phyloP scores from a whole-genome alignment of 2,888 invertebrate species.

The Sinelater perroti region DNA sequence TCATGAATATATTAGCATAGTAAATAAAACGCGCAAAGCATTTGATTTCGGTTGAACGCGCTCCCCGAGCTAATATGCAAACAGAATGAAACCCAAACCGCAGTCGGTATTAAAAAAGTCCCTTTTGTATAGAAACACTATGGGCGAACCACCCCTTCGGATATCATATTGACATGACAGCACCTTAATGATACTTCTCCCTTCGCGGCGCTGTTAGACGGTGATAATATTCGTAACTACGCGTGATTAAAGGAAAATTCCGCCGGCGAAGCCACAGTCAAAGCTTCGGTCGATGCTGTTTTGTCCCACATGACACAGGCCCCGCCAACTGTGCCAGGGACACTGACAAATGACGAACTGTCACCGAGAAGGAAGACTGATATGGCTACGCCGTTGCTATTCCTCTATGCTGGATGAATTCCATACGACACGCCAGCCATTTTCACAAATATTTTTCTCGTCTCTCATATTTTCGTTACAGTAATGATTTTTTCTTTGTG shows the following conservation, averaged over 20 bases:
- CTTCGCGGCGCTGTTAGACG: slow-evolving; percentile 55
- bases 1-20: slow-evolving; percentile 60
- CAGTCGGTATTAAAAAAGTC: slow-evolving; percentile 58
- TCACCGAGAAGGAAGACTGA: slow-evolving; percentile 65
- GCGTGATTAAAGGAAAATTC: slow-evolving; percentile 36
- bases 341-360: slow-evolving; percentile 65
- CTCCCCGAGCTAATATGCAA: slow-evolving; percentile 59
- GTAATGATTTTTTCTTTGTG: slow-evolving; percentile 49
- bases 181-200: slow-evolving; percentile 62
- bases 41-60: slow-evolving; percentile 57
- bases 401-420: slow-evolving; percentile 58
- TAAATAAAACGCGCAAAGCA: slow-evolving; percentile 56
- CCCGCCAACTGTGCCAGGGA: slow-evolving; percentile 62
- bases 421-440: slow-evolving; percentile 58
- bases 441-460: slow-evolving; percentile 57
- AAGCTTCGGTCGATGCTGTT: slow-evolving; percentile 59
- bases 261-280: slow-evolving; percentile 52
- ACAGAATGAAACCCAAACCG: slow-evolving; percentile 59
- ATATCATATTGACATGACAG: slow-evolving; percentile 64
- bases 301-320: slow-evolving; percentile 62
- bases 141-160: slow-evolving; percentile 59
- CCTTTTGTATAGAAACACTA: slow-evolving; percentile 59
- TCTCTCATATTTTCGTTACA: slow-evolving; percentile 53
- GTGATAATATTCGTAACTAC: slow-evolving; percentile 45
- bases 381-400: slow-evolving; percentile 61